Evolutionary conservation across 2,888 invertebrate species (phyloP), one percentile per base, ranked within the genome.

Genomic region (Penaeus monodon): DNA sequence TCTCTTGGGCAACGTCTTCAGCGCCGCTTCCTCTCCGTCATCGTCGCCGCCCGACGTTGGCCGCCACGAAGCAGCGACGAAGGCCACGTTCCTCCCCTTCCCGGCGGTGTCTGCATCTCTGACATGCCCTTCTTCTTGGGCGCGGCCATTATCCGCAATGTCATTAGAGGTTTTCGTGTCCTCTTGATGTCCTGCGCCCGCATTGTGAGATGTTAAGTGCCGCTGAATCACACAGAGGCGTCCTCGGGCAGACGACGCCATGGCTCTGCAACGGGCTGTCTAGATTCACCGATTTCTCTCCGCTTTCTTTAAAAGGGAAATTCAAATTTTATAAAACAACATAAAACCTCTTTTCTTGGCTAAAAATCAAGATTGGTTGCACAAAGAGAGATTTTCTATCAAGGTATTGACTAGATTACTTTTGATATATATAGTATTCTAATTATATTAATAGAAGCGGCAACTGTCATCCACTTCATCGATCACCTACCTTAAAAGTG

Each of bases 161-260:
- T 17, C 57, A 20, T 57, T 20, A 57, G 14, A 14, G 57, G 2
- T 57, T 57, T 57, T 57, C 57, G 57, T 20, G 57, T 57, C 27
- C 14, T 22, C 29, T 29, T 64, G 80, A 27, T 14, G 14, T 24
- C 2, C 27, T n/a, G 33, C 10, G 64, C 33, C 66, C 38, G 64
- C 33, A 65, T 49, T 24, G 80, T 64, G 81, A 33, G 64, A 81
- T 12, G 64, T 17, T 20, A 87, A 57, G 73, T 87, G 86, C 20
- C 83, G 73, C 70, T 74, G 78, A 33, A 87, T 78, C 44, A 87
- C 86, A 49, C 83, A 49, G 49, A 87, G 86, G 29, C 86, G 82
- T 22, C 79, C 78, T 24, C 78, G 64, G 57, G 86, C 86, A 87
- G 86, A 87, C 86, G 86, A 87, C 64, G 86, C 86, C 86, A 87